These are phyloP conservation scores for Hippolais icterina DNA, from an alignment of 2,113 vertebrate genomes.

Conservation along the genomic window DNA sequence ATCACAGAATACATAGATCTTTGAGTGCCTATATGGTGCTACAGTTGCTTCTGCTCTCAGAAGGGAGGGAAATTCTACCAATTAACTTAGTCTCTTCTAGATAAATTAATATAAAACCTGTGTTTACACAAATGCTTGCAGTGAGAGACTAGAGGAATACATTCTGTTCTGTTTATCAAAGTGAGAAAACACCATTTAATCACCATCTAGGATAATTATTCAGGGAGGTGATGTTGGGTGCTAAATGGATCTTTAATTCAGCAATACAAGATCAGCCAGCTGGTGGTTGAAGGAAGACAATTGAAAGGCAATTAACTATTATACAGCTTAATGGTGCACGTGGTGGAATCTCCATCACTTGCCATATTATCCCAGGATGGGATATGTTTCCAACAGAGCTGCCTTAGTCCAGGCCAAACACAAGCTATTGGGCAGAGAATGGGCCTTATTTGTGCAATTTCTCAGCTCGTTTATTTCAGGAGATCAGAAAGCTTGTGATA, in stretches of 20 bases:
- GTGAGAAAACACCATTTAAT: constrained; percentile 57
- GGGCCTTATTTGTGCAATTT: not conserved
- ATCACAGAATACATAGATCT: not conserved
- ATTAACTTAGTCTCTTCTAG: constrained; percentile 1
- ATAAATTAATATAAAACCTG: constrained; percentile 37
- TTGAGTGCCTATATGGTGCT: not conserved
- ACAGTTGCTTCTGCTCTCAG: not conserved
- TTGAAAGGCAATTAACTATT: constrained; percentile 55
- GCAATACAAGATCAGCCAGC: constrained; percentile 41
- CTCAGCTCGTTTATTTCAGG: not conserved
- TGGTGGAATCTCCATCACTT: not conserved
- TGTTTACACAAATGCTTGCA: constrained; percentile 29
- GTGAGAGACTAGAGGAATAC: constrained; percentile 23
- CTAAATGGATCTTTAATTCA: constrained; percentile 60
- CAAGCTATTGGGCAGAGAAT: not conserved
- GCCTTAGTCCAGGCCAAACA: not conserved
- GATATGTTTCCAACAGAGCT: not conserved
- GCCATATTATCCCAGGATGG: constrained; percentile 17
- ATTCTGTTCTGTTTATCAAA: constrained; percentile 48
- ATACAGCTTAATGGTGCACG: constrained; percentile 18
- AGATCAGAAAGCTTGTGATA: not conserved
- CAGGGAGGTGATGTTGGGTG: constrained; percentile 48
- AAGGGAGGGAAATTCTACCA: not conserved
- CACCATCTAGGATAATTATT: constrained; percentile 40
- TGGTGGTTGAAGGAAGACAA: constrained; percentile 47